A percentile compares a stretch with the other conserved stretches of the same genome.
phyloP scores from a whole-genome alignment of 2,888 invertebrate genomes.

The Caenorhabditis sulstoni region DNA sequence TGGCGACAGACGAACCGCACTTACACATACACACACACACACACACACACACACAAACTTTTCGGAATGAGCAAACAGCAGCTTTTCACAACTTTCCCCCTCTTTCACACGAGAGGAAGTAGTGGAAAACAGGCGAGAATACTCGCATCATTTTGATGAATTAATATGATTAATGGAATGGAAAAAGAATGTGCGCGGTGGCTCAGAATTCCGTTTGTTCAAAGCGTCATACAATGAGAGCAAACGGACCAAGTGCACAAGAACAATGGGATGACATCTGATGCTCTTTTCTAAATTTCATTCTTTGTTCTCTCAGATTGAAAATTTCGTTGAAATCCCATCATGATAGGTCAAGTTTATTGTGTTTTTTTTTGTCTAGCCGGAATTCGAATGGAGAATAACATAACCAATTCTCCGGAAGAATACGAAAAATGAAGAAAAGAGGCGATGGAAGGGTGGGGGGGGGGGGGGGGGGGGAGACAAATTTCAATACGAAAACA shows the following conservation, averaged over 20 bases:
- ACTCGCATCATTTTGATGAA: too few relatives aligned
- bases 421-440: not conserved
- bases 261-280: too few relatives aligned
- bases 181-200: not conserved
- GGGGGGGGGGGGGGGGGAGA: not conserved
- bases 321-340: constrained; percentile 21
- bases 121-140: not conserved
- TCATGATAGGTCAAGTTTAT: constrained; percentile 28
- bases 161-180: constrained; percentile 40
- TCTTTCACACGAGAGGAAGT: not conserved
- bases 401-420: constrained; percentile 9
- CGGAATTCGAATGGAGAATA: constrained; percentile 2
- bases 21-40: too few relatives aligned
- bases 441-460: not conserved
- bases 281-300: not conserved
- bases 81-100: constrained; percentile 5
- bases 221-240: too few relatives aligned
- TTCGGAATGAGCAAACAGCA: constrained; percentile 48
- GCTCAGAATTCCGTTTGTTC: not conserved
- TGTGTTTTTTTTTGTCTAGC: constrained; percentile 34
- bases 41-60: constrained; percentile 20
- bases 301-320: not conserved
- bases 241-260: too few relatives aligned
- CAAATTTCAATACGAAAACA: constrained; percentile 2
- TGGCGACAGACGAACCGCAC: constrained; percentile 16